These are phyloP conservation scores for Aporrectodea caliginosa DNA, from an alignment of 1,140 invertebrate species.

Conservation along the genomic window DNA sequence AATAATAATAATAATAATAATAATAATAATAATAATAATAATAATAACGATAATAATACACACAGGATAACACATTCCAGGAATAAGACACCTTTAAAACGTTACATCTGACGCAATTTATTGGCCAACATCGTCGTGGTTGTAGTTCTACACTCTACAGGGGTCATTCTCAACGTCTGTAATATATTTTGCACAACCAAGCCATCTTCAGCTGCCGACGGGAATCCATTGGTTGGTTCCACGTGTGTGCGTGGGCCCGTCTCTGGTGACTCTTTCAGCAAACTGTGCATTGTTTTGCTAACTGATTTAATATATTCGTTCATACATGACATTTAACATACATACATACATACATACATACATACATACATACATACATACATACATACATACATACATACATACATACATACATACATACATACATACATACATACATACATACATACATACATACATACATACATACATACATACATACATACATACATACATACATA, in stretches of 20 bases:
- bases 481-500: conserved; percentile 24
- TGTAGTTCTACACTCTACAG: background rate
- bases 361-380: conserved; percentile 4
- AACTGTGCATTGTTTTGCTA: no score
- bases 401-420: conserved; percentile 11
- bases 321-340: no score
- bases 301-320: no score
- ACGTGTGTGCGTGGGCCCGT: no score
- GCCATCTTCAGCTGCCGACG: no score
- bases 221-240: no score
- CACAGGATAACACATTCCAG: no score
- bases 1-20: no score
- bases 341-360: conserved; percentile 14
- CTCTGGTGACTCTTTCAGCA: no score
- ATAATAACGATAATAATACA: no score
- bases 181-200: background rate
- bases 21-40: no score
- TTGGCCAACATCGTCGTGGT: background rate
- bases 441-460: conserved; percentile 26
- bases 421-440: conserved; percentile 24
- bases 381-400: background rate
- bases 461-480: conserved; percentile 25
- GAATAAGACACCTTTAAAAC: background rate
- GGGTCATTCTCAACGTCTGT: background rate
- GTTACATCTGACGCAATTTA: background rate